phyloP scores from a whole-genome alignment of 2,888 invertebrate species.

The Stomorhina lunata region DNA sequence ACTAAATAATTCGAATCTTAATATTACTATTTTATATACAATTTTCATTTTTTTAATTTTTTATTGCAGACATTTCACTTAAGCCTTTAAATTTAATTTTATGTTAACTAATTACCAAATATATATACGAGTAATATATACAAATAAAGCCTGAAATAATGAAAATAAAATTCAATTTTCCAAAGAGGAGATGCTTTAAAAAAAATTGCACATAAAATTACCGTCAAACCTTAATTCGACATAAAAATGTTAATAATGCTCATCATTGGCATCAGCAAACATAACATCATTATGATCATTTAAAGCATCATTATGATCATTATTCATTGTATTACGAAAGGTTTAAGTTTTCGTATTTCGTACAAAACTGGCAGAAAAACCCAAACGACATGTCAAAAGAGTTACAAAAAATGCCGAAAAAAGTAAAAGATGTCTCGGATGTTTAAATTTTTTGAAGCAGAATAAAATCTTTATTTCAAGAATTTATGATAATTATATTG shows the following conservation, averaged over 20 bases:
- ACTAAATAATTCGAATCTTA: no score
- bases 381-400: slow-evolving; percentile 21
- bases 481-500: slow-evolving; percentile 65
- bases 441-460: no score
- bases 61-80: no score
- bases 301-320: slow-evolving; percentile 17
- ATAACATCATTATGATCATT: background rate
- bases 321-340: background rate
- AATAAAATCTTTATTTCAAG: slow-evolving; percentile 21
- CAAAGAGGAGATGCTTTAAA: background rate
- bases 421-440: slow-evolving; percentile 3
- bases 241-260: slow-evolving; percentile 51
- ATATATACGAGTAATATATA: background rate
- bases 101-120: slow-evolving; percentile 27
- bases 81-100: slow-evolving; percentile 7
- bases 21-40: no score
- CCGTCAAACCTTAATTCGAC: slow-evolving; percentile 38
- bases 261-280: slow-evolving; percentile 5
- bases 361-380: background rate
- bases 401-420: background rate
- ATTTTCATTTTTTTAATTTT: no score
- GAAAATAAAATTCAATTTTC: slow-evolving; percentile 21
- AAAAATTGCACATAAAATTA: slow-evolving; percentile 54
- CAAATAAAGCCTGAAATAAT: background rate
- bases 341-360: background rate